Conservation (phyloP, 2,888 invertebrate genomes). For the Philereme transversata region DNA sequence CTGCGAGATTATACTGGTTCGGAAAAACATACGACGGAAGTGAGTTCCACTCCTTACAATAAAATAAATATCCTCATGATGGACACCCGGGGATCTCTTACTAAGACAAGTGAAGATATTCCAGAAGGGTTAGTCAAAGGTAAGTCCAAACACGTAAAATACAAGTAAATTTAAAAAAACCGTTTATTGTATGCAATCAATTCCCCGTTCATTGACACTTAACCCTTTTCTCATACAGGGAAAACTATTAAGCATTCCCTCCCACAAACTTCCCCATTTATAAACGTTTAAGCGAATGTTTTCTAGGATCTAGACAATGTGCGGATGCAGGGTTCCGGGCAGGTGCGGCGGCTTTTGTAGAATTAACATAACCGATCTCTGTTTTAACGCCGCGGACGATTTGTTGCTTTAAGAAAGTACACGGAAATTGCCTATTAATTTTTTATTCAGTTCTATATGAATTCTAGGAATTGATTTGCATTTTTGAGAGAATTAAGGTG, state of each 20-base stretch:
- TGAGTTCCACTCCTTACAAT: no score
- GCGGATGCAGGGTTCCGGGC: constrained; percentile 78
- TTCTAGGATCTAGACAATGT: constrained; percentile 73
- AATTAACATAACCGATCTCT: constrained; percentile 31
- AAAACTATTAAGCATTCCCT: constrained; percentile 32
- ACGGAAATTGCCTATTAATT: no score
- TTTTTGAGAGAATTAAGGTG: no score
- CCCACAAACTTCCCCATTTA: constrained; percentile 28
- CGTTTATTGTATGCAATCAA: background rate
- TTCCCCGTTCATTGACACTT: constrained; percentile 3
- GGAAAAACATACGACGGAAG: no score
- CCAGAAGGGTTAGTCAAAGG: no score
- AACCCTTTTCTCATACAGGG: constrained; percentile 7
- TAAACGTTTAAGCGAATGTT: constrained; percentile 43
- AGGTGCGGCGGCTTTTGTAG: constrained; percentile 52
- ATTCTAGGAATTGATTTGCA: no score
- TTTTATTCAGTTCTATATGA: no score
- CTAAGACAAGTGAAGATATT: no score
- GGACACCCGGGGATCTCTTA: no score
- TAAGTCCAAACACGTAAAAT: no score
- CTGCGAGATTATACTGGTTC: no score
- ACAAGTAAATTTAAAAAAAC: background rate
- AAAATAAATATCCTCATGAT: no score
- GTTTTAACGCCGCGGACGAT: constrained; percentile 29
- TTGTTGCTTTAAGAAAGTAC: background rate